Evolutionary conservation across 2,888 invertebrate species (phyloP), one percentile per base, ranked within the genome.

Genomic region (Dryocosmus kuriphilus): DNA sequence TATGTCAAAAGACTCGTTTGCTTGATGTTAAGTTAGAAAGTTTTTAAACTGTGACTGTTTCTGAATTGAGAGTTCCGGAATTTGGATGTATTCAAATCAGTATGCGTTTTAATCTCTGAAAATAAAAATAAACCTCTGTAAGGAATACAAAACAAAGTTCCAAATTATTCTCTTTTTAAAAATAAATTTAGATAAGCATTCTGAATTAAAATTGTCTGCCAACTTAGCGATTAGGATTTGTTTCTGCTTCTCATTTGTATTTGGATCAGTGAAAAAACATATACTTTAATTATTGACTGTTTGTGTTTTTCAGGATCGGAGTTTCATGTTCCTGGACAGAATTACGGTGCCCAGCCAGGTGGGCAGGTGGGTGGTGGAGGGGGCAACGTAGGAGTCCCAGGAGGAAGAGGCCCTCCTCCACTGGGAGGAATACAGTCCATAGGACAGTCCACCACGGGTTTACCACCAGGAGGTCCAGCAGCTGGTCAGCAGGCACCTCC

Each of bases 361-460:
- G 89, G 89, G 86, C 91, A 91, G 86, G 91, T 90, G 87, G 91
- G 89, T 67, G 91, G 90, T 79, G 90, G 89, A 77, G 90, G 89
- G 82, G 88, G 86, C 83, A 89, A 86, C 80, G 87, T 91, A 86
- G 90, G 89, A 83, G 89, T 90, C 81, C 88, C 89, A 38, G 89
- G 90, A 60, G 89, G 88, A 60, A 89, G 91, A 86, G 90, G 89
- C 79, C 90, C 90, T 80, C 89, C 88, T 76, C 79, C 89, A 79
- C 85, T 91, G 63, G 88, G 88, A 78, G 85, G 88, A 35, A 88
- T 91, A 83, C 90, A 89, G 79, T 83, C 87, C 61, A 86, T 91
- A 82, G 89, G 88, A 60, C 91, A 90, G 83, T 85, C 88, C n/a
- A 81, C 88, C 55, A 82, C 90, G 41, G 89, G 89, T 65, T 86